Evolutionary conservation across 2,888 invertebrate species (phyloP).

Genomic region (Platyscelio sp.): DNA sequence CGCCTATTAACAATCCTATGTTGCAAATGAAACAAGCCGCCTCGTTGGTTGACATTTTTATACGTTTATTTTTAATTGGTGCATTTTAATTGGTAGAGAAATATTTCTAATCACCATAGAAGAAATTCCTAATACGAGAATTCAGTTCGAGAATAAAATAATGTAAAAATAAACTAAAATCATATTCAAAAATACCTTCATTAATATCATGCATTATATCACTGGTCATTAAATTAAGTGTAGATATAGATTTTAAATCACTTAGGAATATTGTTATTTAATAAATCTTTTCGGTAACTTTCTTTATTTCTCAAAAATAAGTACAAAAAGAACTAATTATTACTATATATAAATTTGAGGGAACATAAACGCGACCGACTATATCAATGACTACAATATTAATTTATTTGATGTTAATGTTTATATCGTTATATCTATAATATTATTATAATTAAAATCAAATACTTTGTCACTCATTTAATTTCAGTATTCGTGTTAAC

Average conservation of each 20-base stretch:
- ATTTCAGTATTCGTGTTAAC: too few species aligned
- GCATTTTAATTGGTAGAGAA: slow-evolving; percentile 5
- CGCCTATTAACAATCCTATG: slow-evolving; percentile 28
- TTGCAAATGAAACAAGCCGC: slow-evolving; percentile 14
- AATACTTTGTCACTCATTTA: too few species aligned
- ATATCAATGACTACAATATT: too few species aligned
- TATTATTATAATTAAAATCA: too few species aligned
- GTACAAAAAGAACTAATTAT: too few species aligned
- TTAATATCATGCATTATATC: slow-evolving; percentile 43
- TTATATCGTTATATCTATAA: too few species aligned
- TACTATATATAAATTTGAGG: too few species aligned
- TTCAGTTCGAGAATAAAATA: slow-evolving; percentile 5
- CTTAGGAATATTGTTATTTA: too few species aligned
- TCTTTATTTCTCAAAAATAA: too few species aligned
- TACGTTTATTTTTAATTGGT: background rate
- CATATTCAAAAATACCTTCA: slow-evolving; percentile 38
- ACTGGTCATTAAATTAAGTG: slow-evolving; percentile 31
- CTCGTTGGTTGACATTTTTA: slow-evolving; percentile 35
- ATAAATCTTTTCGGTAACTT: too few species aligned
- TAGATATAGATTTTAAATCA: slow-evolving; percentile 30
- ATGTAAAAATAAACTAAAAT: slow-evolving; percentile 35
- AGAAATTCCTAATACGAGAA: background rate
- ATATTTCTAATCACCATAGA: slow-evolving; percentile 21
- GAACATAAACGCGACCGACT: too few species aligned
- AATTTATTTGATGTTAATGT: too few species aligned